A percentile compares a stretch with the other conserved stretches of the same genome.
Conservation (phyloP, 1,140 invertebrate genomes). For the Drosophila nannoptera region DNA sequence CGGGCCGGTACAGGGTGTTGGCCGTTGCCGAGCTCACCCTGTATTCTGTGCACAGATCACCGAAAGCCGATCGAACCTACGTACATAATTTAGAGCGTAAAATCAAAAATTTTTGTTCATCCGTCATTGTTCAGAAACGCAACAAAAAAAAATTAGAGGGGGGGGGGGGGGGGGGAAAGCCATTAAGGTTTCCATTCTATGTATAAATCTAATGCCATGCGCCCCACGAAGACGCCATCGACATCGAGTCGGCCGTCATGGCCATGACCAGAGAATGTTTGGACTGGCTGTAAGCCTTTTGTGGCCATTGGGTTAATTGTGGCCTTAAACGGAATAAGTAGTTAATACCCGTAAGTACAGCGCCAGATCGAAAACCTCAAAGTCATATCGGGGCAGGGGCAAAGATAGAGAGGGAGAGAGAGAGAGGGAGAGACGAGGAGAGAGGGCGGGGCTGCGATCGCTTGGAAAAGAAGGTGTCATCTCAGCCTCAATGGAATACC, state of each 20-base stretch:
- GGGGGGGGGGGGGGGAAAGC: slow-evolving; percentile 49
- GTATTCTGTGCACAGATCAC: slow-evolving; percentile 28
- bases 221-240: slow-evolving; percentile 42
- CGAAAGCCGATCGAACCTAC: slow-evolving; percentile 45
- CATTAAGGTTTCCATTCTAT: slow-evolving; percentile 58
- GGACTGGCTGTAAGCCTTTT: slow-evolving; percentile 41
- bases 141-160: no score
- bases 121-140: slow-evolving; percentile 45
- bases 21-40: slow-evolving; percentile 11
- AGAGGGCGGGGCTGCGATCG: not conserved
- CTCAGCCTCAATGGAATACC: no score
- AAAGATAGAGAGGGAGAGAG: not conserved
- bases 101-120: slow-evolving; percentile 62
- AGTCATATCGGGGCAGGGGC: slow-evolving; percentile 16
- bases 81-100: slow-evolving; percentile 64
- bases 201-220: slow-evolving; percentile 49
- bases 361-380: slow-evolving; percentile 12
- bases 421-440: not conserved
- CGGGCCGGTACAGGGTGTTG: slow-evolving; percentile 23
- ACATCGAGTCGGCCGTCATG: slow-evolving; percentile 20
- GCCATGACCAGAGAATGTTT: slow-evolving; percentile 42
- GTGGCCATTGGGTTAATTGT: slow-evolving; percentile 42
- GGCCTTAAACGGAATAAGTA: slow-evolving; percentile 37
- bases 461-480: not conserved
- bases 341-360: slow-evolving; percentile 36